Base-by-base conservation (phyloP, 2,888 invertebrate genomes). In the Athalia circularis region DNA sequence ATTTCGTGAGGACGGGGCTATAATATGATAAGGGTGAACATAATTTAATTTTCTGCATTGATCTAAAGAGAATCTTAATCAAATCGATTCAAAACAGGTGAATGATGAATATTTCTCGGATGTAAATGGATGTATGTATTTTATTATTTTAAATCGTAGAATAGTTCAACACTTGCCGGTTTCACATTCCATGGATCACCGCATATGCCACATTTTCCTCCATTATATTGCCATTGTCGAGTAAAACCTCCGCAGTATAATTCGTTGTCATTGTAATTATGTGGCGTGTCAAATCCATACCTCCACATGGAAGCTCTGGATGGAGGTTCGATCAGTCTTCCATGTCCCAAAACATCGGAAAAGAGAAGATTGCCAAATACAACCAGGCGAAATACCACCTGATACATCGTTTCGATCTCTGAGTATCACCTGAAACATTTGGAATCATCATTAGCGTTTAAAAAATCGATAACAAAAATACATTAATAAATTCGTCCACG, bases 261-360 rank as follows among this genome's bases (percentile, higher is more conserved):
- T 87, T 97, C 96, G 88, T 97, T 95, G 90, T 97, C 97, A 89
- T 97, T 96, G 91, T 97, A 97, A 90, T 97, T 95, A 86, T 95
- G 95, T 0, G 96, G 96, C 1, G 97, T 96, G 88, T 94, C 93
- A 90, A 97, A 97, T 79, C 97, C 97, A 90, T 94, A 97, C 82
- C 97, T 93, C 97, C 97, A 97, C 86, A 96, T 96, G 0, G 96
- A 95, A 5, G 96, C 96, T 80, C 97, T 92, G 74, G 96, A 96
- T 1, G 97, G 97, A 0, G 97, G 97, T 87, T 97, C 97, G 79
- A 96, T 94, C 79, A 96, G 92, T 85, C 95, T 92, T 54, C 95
- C 96, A 90, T 96, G 96, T 11, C 93, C 93, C 81, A 89, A 90
- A 67, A 92, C 93, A 67, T 84, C 84, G 77, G 88, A 80, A 76